Evolutionary conservation across 2,113 vertebrate species (phyloP).

Genomic region (Ophthalmolycus amberensis): DNA sequence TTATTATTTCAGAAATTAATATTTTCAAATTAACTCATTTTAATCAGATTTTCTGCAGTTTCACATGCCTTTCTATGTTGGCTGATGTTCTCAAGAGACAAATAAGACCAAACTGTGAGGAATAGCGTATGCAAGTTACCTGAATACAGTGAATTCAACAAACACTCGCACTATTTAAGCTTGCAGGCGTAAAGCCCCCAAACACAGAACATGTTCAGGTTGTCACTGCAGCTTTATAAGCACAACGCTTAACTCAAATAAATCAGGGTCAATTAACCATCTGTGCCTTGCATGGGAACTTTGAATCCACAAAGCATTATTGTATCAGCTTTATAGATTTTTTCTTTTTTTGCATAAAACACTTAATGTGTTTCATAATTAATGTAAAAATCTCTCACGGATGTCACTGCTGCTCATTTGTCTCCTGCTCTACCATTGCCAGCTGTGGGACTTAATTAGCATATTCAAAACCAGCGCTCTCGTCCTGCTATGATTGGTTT

Average conservation of each 20-base stretch:
- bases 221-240: background rate
- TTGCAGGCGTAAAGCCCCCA: background rate
- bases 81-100: background rate
- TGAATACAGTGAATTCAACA: background rate
- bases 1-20: slow-evolving; percentile 11
- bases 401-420: slow-evolving; percentile 29
- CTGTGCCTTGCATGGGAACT: background rate
- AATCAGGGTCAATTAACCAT: background rate
- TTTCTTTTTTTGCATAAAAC: background rate
- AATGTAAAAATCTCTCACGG: slow-evolving; percentile 16
- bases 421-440: slow-evolving; percentile 11
- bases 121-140: background rate
- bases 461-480: slow-evolving; percentile 44
- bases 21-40: background rate
- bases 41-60: background rate
- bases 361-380: background rate
- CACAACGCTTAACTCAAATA: background rate
- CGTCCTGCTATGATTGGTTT: slow-evolving; percentile 30
- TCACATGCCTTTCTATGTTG: background rate
- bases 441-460: slow-evolving; percentile 57
- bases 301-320: slow-evolving; percentile 3
- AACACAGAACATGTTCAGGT: background rate
- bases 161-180: background rate
- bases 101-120: background rate
- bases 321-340: background rate